Percentiles rank a stretch among this genome's conserved stretches.
Evolutionary conservation across 2,797 vertebrate genomes (phyloP).

Genomic region (Austrolebias charrua): DNA sequence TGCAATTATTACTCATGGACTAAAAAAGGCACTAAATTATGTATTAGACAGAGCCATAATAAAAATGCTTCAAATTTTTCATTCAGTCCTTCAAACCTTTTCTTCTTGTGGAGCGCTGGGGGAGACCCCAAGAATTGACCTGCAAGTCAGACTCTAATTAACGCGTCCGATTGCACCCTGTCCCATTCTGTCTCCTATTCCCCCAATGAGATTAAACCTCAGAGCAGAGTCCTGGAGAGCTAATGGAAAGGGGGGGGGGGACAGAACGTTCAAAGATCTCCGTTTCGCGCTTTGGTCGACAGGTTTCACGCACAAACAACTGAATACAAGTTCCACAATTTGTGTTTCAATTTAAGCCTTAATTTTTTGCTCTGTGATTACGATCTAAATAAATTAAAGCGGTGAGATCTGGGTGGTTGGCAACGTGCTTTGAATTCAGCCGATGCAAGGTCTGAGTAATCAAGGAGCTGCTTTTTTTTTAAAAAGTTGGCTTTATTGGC

Average conservation of each 20-base stretch:
- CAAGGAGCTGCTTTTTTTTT: slow-evolving; percentile 19
- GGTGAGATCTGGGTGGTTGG: slow-evolving; percentile 3
- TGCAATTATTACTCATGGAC: slow-evolving; percentile 58
- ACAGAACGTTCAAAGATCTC: slow-evolving; percentile 55
- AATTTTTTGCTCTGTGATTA: not conserved
- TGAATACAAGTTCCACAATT: too few relatives aligned
- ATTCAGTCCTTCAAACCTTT: slow-evolving; percentile 56
- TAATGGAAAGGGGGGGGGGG: slow-evolving; percentile 61
- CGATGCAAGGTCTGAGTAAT: not conserved
- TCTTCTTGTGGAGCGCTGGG: slow-evolving; percentile 59
- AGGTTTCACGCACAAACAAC: slow-evolving; percentile 5
- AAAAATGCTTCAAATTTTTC: slow-evolving; percentile 69
- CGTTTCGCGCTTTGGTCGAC: slow-evolving; percentile 22
- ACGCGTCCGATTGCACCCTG: slow-evolving; percentile 64
- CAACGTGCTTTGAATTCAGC: slow-evolving; percentile 4
- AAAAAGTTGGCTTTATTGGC: too few relatives aligned
- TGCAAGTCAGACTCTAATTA: slow-evolving; percentile 76
- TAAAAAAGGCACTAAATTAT: slow-evolving; percentile 76
- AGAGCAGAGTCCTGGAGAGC: slow-evolving; percentile 52
- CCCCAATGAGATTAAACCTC: slow-evolving; percentile 75
- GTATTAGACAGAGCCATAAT: slow-evolving; percentile 75
- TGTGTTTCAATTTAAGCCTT: not conserved
- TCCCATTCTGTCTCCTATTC: slow-evolving; percentile 66
- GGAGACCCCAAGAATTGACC: slow-evolving; percentile 75
- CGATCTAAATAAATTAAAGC: not conserved